Percentiles rank a stretch among this genome's conserved stretches.
These are phyloP conservation scores for Halichondria panicea DNA, from an alignment of 37 sponge, comb jelly and placozoan genomes.

Conservation along the genomic window DNA sequence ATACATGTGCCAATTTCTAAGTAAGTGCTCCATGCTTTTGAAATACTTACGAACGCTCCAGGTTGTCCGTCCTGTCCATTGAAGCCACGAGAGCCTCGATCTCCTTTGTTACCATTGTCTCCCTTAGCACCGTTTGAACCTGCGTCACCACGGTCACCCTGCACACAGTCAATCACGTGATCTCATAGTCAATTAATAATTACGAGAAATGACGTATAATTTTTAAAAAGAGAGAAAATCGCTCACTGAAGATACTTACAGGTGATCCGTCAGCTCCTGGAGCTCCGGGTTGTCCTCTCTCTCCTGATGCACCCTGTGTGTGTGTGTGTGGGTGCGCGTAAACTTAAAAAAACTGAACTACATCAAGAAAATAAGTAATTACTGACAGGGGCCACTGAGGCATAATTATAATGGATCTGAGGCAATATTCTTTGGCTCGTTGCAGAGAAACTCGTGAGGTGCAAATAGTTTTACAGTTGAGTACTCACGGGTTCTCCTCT, in stretches of 20 bases:
- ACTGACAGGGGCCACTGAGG: too few relatives aligned
- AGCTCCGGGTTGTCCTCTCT: slow-evolving; percentile 45
- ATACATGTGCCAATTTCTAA: too few relatives aligned
- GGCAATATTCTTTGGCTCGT: too few relatives aligned
- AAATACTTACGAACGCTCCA: slow-evolving; percentile 42
- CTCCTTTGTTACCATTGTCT: slow-evolving; percentile 57
- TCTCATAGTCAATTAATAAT: too few relatives aligned
- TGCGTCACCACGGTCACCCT: slow-evolving; percentile 52
- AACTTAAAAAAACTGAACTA: too few relatives aligned
- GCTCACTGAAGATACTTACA: slow-evolving; percentile 2
- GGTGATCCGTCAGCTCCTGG: slow-evolving; percentile 60
- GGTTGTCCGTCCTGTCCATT: slow-evolving; percentile 29
- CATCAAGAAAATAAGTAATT: too few relatives aligned
- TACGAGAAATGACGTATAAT: too few relatives aligned
- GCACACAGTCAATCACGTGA: neutral
- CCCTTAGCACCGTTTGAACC: slow-evolving; percentile 62
- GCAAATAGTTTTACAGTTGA: too few relatives aligned
- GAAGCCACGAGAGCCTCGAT: slow-evolving; percentile 26
- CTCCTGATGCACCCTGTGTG: slow-evolving; percentile 53
- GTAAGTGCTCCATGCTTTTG: too few relatives aligned
- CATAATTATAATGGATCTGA: too few relatives aligned
- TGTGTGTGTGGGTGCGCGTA: too few relatives aligned
- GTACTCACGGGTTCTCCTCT: slow-evolving; percentile 61
- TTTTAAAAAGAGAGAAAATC: neutral
- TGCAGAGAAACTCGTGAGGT: too few relatives aligned